A percentile compares a stretch with the other conserved stretches of the same genome.
phyloP scores from a whole-genome alignment of 2,113 vertebrate genomes.

The Scytalopus superciliaris region DNA sequence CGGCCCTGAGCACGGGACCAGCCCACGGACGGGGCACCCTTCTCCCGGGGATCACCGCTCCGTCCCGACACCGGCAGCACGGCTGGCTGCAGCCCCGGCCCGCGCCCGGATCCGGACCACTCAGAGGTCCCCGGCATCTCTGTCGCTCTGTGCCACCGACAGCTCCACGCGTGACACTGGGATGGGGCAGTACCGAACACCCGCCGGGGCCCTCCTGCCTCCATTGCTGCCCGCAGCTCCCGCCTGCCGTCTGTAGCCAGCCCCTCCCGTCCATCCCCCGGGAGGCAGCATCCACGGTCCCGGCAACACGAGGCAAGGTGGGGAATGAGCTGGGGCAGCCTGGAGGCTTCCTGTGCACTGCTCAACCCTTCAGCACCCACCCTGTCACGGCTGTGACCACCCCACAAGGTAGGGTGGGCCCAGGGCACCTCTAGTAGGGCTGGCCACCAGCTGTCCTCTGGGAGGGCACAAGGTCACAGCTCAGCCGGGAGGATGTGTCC shows the following conservation, averaged over 20 bases:
- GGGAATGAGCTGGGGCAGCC: accelerated
- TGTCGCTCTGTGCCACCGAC: accelerated
- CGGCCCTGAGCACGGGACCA: not conserved
- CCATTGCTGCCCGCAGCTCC: not conserved
- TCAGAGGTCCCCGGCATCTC: not conserved
- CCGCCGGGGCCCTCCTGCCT: accelerated
- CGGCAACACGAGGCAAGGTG: accelerated
- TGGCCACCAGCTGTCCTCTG: not conserved
- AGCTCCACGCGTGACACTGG: not conserved
- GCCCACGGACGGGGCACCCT: not conserved
- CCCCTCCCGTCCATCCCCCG: accelerated
- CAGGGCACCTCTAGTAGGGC: not conserved
- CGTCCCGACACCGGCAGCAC: not conserved
- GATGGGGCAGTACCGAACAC: not conserved
- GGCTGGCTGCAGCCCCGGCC: not conserved
- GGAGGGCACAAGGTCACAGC: conserved; percentile 41
- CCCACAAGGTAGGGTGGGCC: not conserved
- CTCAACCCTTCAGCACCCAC: accelerated
- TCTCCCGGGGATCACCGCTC: not conserved
- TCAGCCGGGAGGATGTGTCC: not conserved
- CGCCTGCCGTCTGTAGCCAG: accelerated
- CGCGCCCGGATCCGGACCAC: too few species aligned
- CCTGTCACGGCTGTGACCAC: accelerated
- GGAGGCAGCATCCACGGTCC: not conserved
- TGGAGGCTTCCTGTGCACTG: not conserved